Evolutionary conservation across 2,888 invertebrate species (phyloP), one percentile per base, ranked within the genome.

Genomic region (Metacarcinus magister): DNA sequence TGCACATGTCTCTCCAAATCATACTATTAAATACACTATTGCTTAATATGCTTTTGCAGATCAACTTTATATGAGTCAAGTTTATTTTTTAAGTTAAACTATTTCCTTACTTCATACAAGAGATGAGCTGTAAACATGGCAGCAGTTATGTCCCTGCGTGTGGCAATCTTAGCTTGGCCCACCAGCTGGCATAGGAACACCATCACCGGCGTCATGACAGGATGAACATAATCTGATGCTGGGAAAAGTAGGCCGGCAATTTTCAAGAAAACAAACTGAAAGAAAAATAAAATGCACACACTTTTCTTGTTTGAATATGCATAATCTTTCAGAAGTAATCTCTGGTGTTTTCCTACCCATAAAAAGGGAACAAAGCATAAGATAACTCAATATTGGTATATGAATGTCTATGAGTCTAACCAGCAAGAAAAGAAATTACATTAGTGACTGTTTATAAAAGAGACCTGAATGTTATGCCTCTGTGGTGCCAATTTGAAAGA

Each of bases 191-290:
- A 98, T 98, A 99, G 98, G 97, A 99, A 99, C 97, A 99, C 98
- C 97, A 99, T 97, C 44, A 98, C 98, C n/a, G 99, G 99, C 23
- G 99, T 99, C n/a, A 98, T 98, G 4, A 99, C 98, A 0, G 98
- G 98, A 98, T 99, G 99, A 87, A 98, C 98, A 97, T 98, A 99
- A 98, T 99, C 99, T 0, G 99, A 99, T 0, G 99, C 98, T 0
- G 99, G 98, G 97, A 99, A 99, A 95, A 99, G 97, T 90, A 98
- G 97, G 10, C 98, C 98, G 4, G 99, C 98, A 97, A 99, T 97
- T 98, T 99, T 99, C 96, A 99, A 98, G 97, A 99, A 98, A 97
- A 99, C 98, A 82, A 99, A 97, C 97, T 96, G 97, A 96, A 91
- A 95, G 39, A 46, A 46, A 94, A 67, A 39, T 0, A 39, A 39